These are phyloP conservation scores for Micromussa lordhowensis DNA, from an alignment of 92 coral and sea anemone genomes.

Conservation along the genomic window DNA sequence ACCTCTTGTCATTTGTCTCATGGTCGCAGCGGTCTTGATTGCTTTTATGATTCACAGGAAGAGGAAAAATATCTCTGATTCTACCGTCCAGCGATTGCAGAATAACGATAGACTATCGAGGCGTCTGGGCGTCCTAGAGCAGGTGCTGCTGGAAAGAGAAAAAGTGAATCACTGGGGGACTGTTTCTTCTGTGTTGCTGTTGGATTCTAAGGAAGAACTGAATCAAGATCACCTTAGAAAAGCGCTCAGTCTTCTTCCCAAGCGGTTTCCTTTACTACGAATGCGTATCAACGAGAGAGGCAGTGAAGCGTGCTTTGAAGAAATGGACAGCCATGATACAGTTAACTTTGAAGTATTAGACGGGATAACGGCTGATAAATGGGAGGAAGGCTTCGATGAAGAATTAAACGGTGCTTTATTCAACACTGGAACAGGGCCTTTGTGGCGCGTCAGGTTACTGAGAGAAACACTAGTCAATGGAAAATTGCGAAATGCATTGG, in stretches of 20 bases:
- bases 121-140: conserved; percentile 30
- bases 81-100: background rate
- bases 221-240: conserved; percentile 17
- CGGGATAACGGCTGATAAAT: conserved; percentile 23
- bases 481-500: conserved; percentile 35
- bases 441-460: conserved; percentile 47
- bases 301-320: conserved; percentile 25
- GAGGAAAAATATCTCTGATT: background rate
- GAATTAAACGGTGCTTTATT: conserved; percentile 32
- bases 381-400: conserved; percentile 34
- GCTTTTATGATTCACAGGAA: background rate
- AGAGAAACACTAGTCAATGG: conserved; percentile 20
- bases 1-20: background rate
- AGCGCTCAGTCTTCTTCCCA: conserved; percentile 37
- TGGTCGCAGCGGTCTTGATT: background rate
- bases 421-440: conserved; percentile 37
- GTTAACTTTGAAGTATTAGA: conserved; percentile 34
- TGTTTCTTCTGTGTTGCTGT: conserved; percentile 39
- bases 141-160: conserved; percentile 42
- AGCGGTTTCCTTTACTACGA: conserved; percentile 36
- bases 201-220: conserved; percentile 40
- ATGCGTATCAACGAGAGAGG: conserved; percentile 25
- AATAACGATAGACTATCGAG: conserved; percentile 14
- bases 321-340: conserved; percentile 45
- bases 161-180: conserved; percentile 43